Base-by-base conservation (phyloP, 2,113 vertebrate genomes). In the human (Homo sapiens) region DNA sequence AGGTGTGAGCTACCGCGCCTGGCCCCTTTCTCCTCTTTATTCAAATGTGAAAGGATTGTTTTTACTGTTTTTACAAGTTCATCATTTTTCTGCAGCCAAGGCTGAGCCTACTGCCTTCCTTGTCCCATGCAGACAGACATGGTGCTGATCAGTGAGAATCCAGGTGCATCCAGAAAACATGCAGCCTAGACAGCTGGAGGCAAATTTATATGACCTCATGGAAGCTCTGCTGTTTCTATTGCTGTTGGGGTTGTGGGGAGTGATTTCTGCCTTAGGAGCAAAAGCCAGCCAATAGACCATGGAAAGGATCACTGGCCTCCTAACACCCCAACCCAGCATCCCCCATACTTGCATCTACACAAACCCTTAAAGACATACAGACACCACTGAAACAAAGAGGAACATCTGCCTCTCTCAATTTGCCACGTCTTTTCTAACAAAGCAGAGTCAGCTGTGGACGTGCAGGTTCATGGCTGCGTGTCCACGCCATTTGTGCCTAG, bases 61-160 rank as follows among this genome's bases (percentile, higher is more conserved):
- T 89, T 73, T 32, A 14, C 25, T 61, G 61, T 92, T 87, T 72
- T 93, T 43, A 76, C 9, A 83, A 84, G n/a, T 68, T 86, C 32
- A 52, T 30, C 45, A 9, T 55, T 84, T 88, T 50, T 80, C 78
- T 14, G 57, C 13, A 13, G 52, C 75, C 75, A 59, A 70, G 82
- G 59, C 93, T 88, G 55, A 93, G 90, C 43, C 40, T 57, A 48
- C 93, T 18, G 20, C 93, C 52, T 88, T 59, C 88, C 86, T 87
- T 81, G 90, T 45, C 14, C 73, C 43, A n/a, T 23, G 75, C 92
- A 76, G 16, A 93, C 57, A 72, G 52, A 81, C 93, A 43, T 76
- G 96, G 66, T 98, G 89, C 72, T 87, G 79, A 94, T 93, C 84
- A 70, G 59, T 59, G 59, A 93, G 85, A 73, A 87, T 78, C 87